Evolutionary conservation across 2,113 vertebrate genomes (phyloP), one percentile per base, ranked within the genome.

Genomic region (Oreocharis arfaki): DNA sequence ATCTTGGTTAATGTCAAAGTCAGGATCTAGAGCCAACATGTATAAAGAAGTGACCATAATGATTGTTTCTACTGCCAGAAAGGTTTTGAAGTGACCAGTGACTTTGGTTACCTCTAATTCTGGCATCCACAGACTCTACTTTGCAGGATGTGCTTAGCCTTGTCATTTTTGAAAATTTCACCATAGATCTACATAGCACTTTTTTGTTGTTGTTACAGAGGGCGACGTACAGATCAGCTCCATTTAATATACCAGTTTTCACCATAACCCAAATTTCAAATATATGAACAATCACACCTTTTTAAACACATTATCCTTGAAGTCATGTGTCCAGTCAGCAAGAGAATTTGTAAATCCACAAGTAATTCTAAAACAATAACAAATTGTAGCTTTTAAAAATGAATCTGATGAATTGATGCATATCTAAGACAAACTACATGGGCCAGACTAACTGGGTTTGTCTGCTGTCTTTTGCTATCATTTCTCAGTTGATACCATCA

Each of bases 331-430:
- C 47, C 12, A 57, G 22, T 65, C 23, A 63, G 20, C 33, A 74
- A 44, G 26, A 78, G 6, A 61, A 46, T 64, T 59, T 59, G 12
- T 14, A 78, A 71, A 68, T 46, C 7, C 13, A 30, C 9, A 79
- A 53, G 23, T 44, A 35, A 39, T 61, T 91, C 50, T 82, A 28
- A 86, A 71, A 30, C 30, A 42, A 11, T 16, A 69, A 30, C 17
- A 22, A 16, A 59, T 4, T 10, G 4, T 9, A 37, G 13, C 7
- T 64, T 67, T 24, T 23, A 35, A 35, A 92, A 92, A 52, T 5
- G 0, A 32, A 24, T 26, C 27, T 1, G 0, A 44, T 30, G 0
- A 56, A 84, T 19, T 10, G 8, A 33, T 77, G 41, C 3, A 3
- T 39, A 49, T 30, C 24, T 69, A 8, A 42, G 37, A 65, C 7